phyloP scores from a whole-genome alignment of 2,888 invertebrate genomes.

The Philereme transversata region DNA sequence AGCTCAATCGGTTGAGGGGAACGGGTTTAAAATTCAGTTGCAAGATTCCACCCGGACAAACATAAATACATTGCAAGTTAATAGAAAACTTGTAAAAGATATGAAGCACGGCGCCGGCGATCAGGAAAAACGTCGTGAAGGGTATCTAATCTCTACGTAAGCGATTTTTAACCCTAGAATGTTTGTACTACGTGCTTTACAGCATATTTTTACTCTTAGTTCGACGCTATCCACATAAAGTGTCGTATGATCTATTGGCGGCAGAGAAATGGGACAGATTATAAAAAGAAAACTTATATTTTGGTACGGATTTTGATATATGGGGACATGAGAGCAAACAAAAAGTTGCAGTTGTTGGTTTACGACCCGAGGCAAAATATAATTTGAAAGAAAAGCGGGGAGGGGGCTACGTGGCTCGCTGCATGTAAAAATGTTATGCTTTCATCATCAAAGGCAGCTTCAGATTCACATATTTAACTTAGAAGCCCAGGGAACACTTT shows the following conservation, averaged over 20 bases:
- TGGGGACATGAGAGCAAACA: slow-evolving; percentile 30
- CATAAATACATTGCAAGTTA: too few species aligned
- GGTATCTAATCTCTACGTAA: neutral
- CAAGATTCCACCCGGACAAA: too few species aligned
- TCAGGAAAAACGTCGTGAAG: too few species aligned
- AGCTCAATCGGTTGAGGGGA: too few species aligned
- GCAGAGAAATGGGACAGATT: slow-evolving; percentile 36
- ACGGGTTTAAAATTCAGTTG: too few species aligned
- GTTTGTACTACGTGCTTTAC: slow-evolving; percentile 40
- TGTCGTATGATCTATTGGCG: slow-evolving; percentile 41
- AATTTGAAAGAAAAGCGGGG: slow-evolving; percentile 4
- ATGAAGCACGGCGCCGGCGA: too few species aligned
- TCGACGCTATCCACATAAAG: slow-evolving; percentile 40
- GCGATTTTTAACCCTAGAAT: neutral
- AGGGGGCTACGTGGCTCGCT: slow-evolving; percentile 7
- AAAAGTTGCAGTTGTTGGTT: slow-evolving; percentile 33
- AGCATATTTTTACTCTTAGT: slow-evolving; percentile 22
- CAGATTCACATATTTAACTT: too few species aligned
- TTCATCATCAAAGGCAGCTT: too few species aligned
- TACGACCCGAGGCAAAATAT: slow-evolving; percentile 15
- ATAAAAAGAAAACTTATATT: slow-evolving; percentile 40
- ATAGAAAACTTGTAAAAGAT: too few species aligned
- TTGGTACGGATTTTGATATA: slow-evolving; percentile 35
- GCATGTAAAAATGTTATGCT: too few species aligned
- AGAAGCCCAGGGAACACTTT: too few species aligned